phyloP scores from a whole-genome alignment of 92 coral and sea anemone species.

The Paragorgia papillata region DNA sequence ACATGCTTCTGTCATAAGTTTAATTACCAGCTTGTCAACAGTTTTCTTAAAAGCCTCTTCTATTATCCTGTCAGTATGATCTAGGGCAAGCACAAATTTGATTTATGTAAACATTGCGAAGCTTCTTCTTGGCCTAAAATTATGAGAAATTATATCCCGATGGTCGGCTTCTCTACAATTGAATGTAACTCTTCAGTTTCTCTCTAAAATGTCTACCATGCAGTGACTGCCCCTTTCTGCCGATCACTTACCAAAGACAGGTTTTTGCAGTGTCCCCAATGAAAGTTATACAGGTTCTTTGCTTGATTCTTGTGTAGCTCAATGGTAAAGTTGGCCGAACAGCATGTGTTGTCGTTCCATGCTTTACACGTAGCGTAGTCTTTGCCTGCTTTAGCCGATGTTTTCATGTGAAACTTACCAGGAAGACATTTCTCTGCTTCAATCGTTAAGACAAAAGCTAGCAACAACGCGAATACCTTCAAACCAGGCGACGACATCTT shows the following conservation, averaged over 20 bases:
- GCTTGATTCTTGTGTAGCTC: conserved; percentile 59
- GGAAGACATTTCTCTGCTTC: conserved; percentile 61
- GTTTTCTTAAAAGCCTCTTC: too few species aligned
- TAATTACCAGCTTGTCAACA: too few species aligned
- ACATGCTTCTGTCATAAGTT: too few species aligned
- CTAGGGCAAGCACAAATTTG: too few species aligned
- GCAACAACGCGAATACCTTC: not conserved
- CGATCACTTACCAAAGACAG: conserved; percentile 65
- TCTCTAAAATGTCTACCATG: too few species aligned
- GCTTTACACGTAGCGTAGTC: conserved; percentile 70
- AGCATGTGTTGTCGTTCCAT: conserved; percentile 80
- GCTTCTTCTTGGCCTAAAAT: too few species aligned
- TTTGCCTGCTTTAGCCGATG: conserved; percentile 70
- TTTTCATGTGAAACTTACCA: conserved; percentile 64
- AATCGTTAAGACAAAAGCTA: not conserved
- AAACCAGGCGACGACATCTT: not conserved
- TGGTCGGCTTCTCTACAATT: too few species aligned
- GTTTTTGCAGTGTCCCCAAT: conserved; percentile 86
- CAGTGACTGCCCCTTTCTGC: too few species aligned
- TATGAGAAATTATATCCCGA: too few species aligned
- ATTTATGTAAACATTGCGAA: too few species aligned
- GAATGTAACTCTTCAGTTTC: too few species aligned
- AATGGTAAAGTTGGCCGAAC: conserved; percentile 76
- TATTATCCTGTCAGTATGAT: too few species aligned
- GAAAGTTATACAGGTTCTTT: conserved; percentile 74